phyloP scores from a whole-genome alignment of 2,113 vertebrate genomes.

The Cyrtonyx montezumae region DNA sequence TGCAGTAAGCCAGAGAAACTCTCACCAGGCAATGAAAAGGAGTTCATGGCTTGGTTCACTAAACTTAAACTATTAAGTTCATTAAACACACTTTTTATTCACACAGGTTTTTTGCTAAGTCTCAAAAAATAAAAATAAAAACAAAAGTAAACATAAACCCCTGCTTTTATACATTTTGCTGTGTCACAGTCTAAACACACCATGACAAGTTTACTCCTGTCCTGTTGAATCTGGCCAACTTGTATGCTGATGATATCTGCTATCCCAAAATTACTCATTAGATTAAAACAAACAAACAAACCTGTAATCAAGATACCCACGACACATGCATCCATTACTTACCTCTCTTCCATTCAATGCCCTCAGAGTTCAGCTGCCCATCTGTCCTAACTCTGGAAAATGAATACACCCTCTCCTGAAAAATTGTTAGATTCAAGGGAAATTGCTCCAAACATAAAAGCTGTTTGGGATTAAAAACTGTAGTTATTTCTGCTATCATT shows the following conservation, averaged over 20 bases:
- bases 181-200: background rate
- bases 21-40: background rate
- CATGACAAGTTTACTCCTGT: background rate
- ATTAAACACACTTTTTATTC: constrained; percentile 23
- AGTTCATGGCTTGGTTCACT: constrained; percentile 29
- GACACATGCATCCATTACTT: background rate
- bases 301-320: background rate
- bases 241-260: background rate
- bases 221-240: background rate
- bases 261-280: background rate
- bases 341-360: background rate
- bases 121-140: background rate
- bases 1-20: constrained; percentile 39
- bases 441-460: background rate
- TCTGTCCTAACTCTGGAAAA: background rate
- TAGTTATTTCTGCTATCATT: background rate
- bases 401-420: background rate
- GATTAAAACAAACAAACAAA: background rate
- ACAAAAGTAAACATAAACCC: background rate
- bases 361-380: background rate
- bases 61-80: background rate
- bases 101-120: background rate
- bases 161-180: background rate
- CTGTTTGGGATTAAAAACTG: background rate
- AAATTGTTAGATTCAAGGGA: background rate